Percentiles rank a stretch among this genome's conserved stretches.
phyloP scores from a whole-genome alignment of 1,140 invertebrate genomes.

The Drosophila orosa region DNA sequence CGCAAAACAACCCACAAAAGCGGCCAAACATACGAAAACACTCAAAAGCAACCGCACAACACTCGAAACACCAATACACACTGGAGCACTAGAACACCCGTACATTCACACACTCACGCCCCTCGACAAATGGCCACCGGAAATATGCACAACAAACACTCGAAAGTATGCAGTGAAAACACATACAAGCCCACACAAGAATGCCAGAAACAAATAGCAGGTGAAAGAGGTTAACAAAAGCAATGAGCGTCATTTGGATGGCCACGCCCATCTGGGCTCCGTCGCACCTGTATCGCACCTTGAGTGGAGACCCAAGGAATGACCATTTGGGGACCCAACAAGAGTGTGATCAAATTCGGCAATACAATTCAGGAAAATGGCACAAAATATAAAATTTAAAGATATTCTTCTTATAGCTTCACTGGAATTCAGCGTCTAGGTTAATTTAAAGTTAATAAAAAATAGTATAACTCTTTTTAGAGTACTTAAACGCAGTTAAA shows the following conservation, averaged over 20 bases:
- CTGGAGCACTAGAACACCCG: slow-evolving; percentile 15
- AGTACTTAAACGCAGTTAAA: neutral
- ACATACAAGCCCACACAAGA: neutral
- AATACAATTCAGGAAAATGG: slow-evolving; percentile 3
- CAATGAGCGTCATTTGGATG: slow-evolving; percentile 36
- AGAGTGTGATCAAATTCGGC: slow-evolving; percentile 28
- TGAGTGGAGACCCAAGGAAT: slow-evolving; percentile 26
- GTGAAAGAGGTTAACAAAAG: slow-evolving; percentile 21
- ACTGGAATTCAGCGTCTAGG: neutral
- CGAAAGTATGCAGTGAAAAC: slow-evolving; percentile 39
- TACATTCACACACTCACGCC: slow-evolving; percentile 16
- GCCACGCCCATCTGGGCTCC: slow-evolving; percentile 42
- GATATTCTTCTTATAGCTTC: neutral
- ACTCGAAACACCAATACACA: slow-evolving; percentile 59
- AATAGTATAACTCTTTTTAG: too few species aligned
- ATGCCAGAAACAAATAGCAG: slow-evolving; percentile 25
- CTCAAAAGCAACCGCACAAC: slow-evolving; percentile 68
- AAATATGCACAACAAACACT: slow-evolving; percentile 75
- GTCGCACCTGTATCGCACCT: slow-evolving; percentile 12
- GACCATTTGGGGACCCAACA: slow-evolving; percentile 46
- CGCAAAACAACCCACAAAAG: slow-evolving; percentile 62
- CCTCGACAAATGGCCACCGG: slow-evolving; percentile 55
- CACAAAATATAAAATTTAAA: neutral
- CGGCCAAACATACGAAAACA: slow-evolving; percentile 62
- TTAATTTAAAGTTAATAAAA: neutral